A percentile compares a stretch with the other conserved stretches of the same genome.
Evolutionary conservation across 2,113 vertebrate species (phyloP).

Genomic region (Mus spicilegus): DNA sequence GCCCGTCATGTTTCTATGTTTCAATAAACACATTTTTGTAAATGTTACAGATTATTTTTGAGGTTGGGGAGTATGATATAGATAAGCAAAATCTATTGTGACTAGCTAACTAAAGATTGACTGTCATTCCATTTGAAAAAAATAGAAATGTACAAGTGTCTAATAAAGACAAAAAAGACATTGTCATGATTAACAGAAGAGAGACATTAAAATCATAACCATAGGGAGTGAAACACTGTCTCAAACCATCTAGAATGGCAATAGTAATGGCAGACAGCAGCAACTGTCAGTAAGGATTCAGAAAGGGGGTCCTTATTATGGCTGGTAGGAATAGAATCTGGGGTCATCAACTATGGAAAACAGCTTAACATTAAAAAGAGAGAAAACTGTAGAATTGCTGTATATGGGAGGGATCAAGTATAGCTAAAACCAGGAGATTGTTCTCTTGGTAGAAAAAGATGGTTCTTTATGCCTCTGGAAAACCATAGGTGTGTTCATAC

Average conservation of each 20-base stretch:
- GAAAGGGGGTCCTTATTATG: neutral
- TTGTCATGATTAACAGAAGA: neutral
- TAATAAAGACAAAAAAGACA: slow-evolving; percentile 1
- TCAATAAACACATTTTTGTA: slow-evolving; percentile 37
- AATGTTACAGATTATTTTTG: slow-evolving; percentile 33
- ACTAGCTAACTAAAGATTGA: neutral
- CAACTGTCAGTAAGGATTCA: neutral
- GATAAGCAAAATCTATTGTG: neutral
- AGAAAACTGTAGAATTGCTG: neutral
- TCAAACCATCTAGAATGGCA: neutral
- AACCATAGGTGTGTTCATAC: neutral
- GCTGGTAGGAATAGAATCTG: neutral
- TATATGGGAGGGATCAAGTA: neutral
- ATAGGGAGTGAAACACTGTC: neutral
- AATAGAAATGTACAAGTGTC: neutral
- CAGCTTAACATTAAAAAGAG: neutral
- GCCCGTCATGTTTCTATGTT: neutral
- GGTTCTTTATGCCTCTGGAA: neutral
- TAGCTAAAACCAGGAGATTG: neutral
- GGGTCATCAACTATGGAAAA: neutral
- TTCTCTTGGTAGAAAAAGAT: neutral
- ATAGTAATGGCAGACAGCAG: neutral
- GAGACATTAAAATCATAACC: slow-evolving; percentile 1
- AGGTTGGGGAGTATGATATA: neutral
- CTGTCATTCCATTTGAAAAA: neutral